These are phyloP conservation scores for Podarcis cretensis DNA, from an alignment of 2,113 vertebrate genomes.

Conservation along the genomic window DNA sequence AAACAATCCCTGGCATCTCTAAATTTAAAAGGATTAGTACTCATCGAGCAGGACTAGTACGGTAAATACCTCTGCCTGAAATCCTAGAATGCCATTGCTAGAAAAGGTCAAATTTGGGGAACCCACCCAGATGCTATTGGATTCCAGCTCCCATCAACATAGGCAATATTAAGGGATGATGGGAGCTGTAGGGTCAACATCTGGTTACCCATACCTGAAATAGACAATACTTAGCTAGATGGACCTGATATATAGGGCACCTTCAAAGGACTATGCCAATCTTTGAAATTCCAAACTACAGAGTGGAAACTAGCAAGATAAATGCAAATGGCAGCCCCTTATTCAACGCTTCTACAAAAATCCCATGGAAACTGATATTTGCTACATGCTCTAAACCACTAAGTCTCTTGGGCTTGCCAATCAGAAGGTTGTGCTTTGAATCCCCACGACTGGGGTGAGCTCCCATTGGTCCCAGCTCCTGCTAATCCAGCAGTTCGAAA, in stretches of 20 bases:
- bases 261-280: not conserved
- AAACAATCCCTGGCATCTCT: not conserved
- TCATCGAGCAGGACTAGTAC: not conserved
- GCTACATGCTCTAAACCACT: too few relatives aligned
- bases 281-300: not conserved
- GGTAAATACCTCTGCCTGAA: not conserved
- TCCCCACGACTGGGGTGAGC: too few relatives aligned
- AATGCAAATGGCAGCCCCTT: not conserved
- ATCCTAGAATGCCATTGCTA: not conserved
- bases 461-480: too few relatives aligned
- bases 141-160: not conserved
- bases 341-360: not conserved
- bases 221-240: not conserved
- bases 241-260: not conserved
- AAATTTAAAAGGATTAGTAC: not conserved
- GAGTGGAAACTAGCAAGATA: not conserved
- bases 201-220: too few relatives aligned
- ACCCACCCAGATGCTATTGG: not conserved
- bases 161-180: not conserved
- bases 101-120: too few relatives aligned
- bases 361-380: not conserved
- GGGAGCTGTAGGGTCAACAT: not conserved
- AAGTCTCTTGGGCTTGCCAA: too few relatives aligned
- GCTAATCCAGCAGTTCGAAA: too few relatives aligned
- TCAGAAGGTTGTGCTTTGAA: too few relatives aligned